phyloP scores from a whole-genome alignment of 2,888 invertebrate species.

The Aleiodes alternator region DNA sequence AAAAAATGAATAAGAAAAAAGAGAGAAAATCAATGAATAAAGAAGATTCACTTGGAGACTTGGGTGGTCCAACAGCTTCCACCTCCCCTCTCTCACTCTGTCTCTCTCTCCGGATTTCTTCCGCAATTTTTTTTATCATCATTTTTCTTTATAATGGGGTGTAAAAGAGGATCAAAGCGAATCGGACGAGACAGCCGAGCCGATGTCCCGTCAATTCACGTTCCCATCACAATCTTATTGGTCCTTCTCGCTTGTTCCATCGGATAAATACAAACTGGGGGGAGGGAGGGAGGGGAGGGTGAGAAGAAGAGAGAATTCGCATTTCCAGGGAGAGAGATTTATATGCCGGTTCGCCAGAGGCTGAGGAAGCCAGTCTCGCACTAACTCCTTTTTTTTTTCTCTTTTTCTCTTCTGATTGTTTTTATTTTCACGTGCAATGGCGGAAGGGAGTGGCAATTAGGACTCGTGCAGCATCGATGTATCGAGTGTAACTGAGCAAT shows the following conservation, averaged over 20 bases:
- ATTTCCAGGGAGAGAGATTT: slow-evolving; percentile 45
- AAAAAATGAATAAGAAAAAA: neutral
- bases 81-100: too few species aligned
- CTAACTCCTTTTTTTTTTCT: slow-evolving; percentile 2
- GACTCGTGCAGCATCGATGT: neutral
- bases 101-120: neutral
- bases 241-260: slow-evolving; percentile 19
- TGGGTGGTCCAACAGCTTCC: slow-evolving; percentile 19
- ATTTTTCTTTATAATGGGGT: slow-evolving; percentile 11
- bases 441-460: neutral
- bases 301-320: neutral
- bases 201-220: slow-evolving; percentile 40
- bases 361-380: slow-evolving; percentile 22
- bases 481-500: slow-evolving; percentile 18
- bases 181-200: slow-evolving; percentile 22
- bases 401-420: slow-evolving; percentile 34
- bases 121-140: slow-evolving; percentile 3
- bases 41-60: slow-evolving; percentile 8
- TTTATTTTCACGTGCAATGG: neutral
- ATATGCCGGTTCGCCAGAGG: slow-evolving; percentile 39
- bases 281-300: neutral
- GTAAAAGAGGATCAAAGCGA: slow-evolving; percentile 36
- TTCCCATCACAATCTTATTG: slow-evolving; percentile 37
- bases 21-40: neutral
- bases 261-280: slow-evolving; percentile 9